Base-by-base conservation (phyloP, 2,888 invertebrate species). In the Andrena haemorrhoa region DNA sequence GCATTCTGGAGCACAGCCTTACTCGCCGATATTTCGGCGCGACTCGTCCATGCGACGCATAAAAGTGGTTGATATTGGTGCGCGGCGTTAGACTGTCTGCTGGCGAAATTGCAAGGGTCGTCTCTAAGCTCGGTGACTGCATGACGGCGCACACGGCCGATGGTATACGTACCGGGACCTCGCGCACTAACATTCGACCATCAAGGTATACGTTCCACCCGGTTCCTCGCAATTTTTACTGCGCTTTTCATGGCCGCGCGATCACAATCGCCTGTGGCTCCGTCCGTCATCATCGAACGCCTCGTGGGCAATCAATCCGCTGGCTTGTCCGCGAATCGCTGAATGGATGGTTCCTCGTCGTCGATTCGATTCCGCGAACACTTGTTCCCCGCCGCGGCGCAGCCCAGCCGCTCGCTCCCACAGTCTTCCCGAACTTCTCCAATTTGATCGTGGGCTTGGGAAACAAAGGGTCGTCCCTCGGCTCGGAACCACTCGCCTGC, bases 241-340 rank as follows among this genome's bases (percentile, higher is more conserved):
- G 75, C 75, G 53, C 49, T 56, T 76, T 35, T n/a, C 60, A 77
- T 86, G 73, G 72, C 63, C 61, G 63, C 73, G 73, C 75, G 60
- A 87, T 84, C 85, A 83, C 23, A 56, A 76, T 75, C 81, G 79
- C 74, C 78, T 47, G 53, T 65, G 69, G 78, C 63, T 77, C 29
- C 29, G 72, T 83, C 70, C 26, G 49, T 72, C 75, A 64, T 76
- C 74, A 82, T 77, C 72, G 74, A 70, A 75, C 75, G 76, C 75
- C 82, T 63, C 72, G 51, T 49, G 65, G 79, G 56, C 66, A 81
- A 80, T 75, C 77, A 86, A 81, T 77, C 72, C 75, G 68, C 51
- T 75, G 71, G 26, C 65, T 70, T 56, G 60, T 71, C 23, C 65
- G 65, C 33, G 70, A 66, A 71, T 29, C 33, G 63, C 49, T 53